Base-by-base conservation (phyloP, 2,888 invertebrate genomes). In the Eupeodes luniger region DNA sequence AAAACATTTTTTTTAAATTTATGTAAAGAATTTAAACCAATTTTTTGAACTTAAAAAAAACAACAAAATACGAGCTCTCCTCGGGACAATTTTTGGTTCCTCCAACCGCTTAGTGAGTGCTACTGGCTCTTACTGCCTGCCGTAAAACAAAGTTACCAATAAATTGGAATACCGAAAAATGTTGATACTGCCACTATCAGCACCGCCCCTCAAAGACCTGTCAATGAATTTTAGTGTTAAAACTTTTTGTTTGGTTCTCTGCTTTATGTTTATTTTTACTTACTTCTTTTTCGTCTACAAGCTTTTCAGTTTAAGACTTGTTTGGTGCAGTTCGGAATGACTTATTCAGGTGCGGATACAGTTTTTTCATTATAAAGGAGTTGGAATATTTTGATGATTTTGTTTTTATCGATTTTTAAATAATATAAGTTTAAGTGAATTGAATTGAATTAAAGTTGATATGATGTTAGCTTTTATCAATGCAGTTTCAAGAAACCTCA, bases 171-270 rank as follows among this genome's bases (percentile, higher is more conserved):
- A 51, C 27, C 53, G 55, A 64, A 64, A 64, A 49, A 27, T 64
- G 27, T 16, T 53, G 49, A 16, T 55, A 74, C 72, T 82, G 62
- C 78, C 49, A 40, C n/a, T 40, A 12, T 14, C 53, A 36, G 57
- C 77, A 61, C 44, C 57, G 78, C 59, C 47, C 53, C 53, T 40
- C 36, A 11, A 55, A 70, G 70, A 55, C 19, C 27, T 66, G 49
- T 49, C 44, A 66, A 49, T 27, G 66, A 1, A 49, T 49, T 72
- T 85, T 59, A 77, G 70, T 85, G 81, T 77, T 77, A 74, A 70
- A 53, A 55, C 67, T 72, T 66, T 59, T 72, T 47, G 27, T 40
- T 16, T 14, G 19, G 12, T 7, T 66, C 16, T 64, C 44, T 55
- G 51, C 55, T 72, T 40, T 5, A 40, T 40, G 5, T 40, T 40